Evolutionary conservation across 2,888 invertebrate genomes (phyloP).

Genomic region (Xylocampa areola): DNA sequence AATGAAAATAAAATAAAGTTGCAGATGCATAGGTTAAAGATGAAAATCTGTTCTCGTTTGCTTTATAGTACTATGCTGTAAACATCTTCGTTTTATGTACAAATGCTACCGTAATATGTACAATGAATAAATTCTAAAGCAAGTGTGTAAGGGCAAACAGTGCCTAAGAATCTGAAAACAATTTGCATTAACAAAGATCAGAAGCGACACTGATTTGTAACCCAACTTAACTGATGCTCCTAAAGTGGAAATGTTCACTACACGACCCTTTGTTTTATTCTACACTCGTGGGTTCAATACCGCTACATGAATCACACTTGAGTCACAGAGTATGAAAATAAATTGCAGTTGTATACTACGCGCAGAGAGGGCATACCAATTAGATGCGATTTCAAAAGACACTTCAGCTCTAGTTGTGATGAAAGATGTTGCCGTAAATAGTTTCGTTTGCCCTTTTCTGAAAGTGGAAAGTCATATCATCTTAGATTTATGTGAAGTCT

Average conservation of each 20-base stretch:
- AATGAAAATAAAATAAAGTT: no score
- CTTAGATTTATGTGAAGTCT: slow-evolving; percentile 22
- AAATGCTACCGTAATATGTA: slow-evolving; percentile 6
- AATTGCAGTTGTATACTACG: slow-evolving; percentile 54
- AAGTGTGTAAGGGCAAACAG: slow-evolving; percentile 21
- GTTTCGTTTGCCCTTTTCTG: slow-evolving; percentile 33
- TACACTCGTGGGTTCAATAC: slow-evolving; percentile 52
- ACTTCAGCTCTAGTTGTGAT: slow-evolving; percentile 36
- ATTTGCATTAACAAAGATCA: slow-evolving; percentile 60
- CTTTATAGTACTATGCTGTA: no score
- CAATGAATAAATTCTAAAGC: slow-evolving; percentile 20
- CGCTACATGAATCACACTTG: slow-evolving; percentile 62
- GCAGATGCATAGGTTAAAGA: no score
- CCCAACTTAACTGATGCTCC: slow-evolving; percentile 59
- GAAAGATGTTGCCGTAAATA: slow-evolving; percentile 46
- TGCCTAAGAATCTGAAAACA: slow-evolving; percentile 30
- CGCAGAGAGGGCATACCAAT: slow-evolving; percentile 63
- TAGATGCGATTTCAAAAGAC: slow-evolving; percentile 63
- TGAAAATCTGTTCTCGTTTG: no score
- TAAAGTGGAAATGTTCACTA: slow-evolving; percentile 56
- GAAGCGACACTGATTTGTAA: slow-evolving; percentile 70
- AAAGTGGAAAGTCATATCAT: slow-evolving; percentile 35
- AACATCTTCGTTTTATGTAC: neutral
- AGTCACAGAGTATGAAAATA: slow-evolving; percentile 63
- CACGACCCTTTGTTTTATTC: slow-evolving; percentile 48